Conservation (phyloP, 2,113 vertebrate species). For the Megalops atlanticus region DNA sequence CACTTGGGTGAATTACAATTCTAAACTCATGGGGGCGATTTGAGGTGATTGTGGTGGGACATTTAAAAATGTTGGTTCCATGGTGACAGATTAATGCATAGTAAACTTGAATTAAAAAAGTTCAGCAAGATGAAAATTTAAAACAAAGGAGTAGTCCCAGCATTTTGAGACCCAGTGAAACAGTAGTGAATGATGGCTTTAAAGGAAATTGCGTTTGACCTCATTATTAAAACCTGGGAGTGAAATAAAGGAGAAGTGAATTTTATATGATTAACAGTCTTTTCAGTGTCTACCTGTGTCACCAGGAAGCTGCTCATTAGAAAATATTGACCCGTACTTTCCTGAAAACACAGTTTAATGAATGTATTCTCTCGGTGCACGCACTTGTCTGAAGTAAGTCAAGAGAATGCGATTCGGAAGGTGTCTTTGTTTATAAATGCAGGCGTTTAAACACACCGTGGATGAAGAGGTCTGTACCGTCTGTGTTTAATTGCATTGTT, state of each 20-base stretch:
- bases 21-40: neutral
- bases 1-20: neutral
- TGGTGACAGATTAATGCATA: neutral
- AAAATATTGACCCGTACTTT: neutral
- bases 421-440: constrained; percentile 67
- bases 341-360: neutral
- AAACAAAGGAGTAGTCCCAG: neutral
- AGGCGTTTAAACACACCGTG: constrained; percentile 15
- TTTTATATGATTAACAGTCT: neutral
- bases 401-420: constrained; percentile 57
- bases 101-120: neutral
- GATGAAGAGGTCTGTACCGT: constrained; percentile 36
- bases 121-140: neutral
- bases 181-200: neutral
- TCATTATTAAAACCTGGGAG: constrained; percentile 3
- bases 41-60: neutral
- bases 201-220: neutral
- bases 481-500: constrained; percentile 73
- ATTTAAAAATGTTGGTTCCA: neutral
- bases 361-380: constrained; percentile 31
- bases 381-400: constrained; percentile 63
- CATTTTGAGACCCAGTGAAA: no score
- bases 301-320: neutral
- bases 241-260: neutral
- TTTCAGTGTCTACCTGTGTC: neutral